Evolutionary conservation across 2,797 vertebrate genomes (phyloP).

Genomic region (Alosa sapidissima): DNA sequence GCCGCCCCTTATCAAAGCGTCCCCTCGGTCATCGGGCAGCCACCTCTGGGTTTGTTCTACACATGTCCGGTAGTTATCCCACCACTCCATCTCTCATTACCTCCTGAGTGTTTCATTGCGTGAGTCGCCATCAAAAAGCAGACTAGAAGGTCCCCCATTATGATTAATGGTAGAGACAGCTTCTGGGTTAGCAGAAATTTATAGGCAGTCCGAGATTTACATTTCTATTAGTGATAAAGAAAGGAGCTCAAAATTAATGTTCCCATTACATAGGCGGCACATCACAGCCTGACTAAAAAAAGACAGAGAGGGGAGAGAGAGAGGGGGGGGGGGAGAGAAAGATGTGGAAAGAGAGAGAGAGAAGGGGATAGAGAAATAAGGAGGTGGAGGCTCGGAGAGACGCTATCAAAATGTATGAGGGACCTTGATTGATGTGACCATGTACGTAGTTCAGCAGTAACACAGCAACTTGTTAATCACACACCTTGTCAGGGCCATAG

Average conservation of each 20-base stretch:
- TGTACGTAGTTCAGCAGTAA: slow-evolving; percentile 27
- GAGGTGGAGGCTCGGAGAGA: neutral
- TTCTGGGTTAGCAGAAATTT: slow-evolving; percentile 54
- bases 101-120: slow-evolving; percentile 40
- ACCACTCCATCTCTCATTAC: neutral
- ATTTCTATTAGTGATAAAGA: slow-evolving; percentile 52
- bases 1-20: neutral
- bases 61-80: neutral
- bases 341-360: neutral
- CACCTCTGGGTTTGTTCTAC: neutral
- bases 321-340: slow-evolving; percentile 22
- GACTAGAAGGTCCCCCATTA: slow-evolving; percentile 35
- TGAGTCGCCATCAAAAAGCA: slow-evolving; percentile 33
- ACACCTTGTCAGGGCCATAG: slow-evolving; percentile 33
- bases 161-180: slow-evolving; percentile 51
- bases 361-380: neutral
- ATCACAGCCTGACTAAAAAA: slow-evolving; percentile 4
- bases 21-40: neutral
- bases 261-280: slow-evolving; percentile 38
- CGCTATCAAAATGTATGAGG: slow-evolving; percentile 45
- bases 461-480: slow-evolving; percentile 41
- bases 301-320: neutral
- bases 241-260: slow-evolving; percentile 49
- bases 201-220: slow-evolving; percentile 58
- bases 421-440: slow-evolving; percentile 33